phyloP scores from a whole-genome alignment of 2,797 vertebrate genomes.

The Astyanax mexicanus region DNA sequence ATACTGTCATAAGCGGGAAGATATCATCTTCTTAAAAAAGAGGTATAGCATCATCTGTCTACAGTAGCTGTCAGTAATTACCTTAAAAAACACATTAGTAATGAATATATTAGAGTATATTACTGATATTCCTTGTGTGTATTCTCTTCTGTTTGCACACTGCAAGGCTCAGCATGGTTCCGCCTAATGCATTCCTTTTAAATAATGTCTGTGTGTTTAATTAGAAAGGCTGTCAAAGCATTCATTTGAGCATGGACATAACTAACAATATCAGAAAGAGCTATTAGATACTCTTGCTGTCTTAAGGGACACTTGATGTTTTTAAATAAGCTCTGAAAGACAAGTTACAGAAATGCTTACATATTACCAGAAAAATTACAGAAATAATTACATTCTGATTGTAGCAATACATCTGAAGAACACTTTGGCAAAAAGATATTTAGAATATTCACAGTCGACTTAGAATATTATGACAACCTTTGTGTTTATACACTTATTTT shows the following conservation, averaged over 20 bases:
- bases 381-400: no score
- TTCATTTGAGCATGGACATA: slow-evolving; percentile 28
- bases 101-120: slow-evolving; percentile 12
- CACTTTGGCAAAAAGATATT: no score
- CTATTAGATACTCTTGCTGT: background rate
- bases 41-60: slow-evolving; percentile 26
- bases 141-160: slow-evolving; percentile 4
- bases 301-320: background rate
- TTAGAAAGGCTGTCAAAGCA: slow-evolving; percentile 26
- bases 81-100: slow-evolving; percentile 1
- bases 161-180: background rate
- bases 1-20: slow-evolving; percentile 1
- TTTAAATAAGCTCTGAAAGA: background rate
- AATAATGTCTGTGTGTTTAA: slow-evolving; percentile 19
- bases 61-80: background rate
- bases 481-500: no score
- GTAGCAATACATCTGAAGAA: no score
- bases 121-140: background rate
- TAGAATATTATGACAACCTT: no score
- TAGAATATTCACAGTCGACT: no score
- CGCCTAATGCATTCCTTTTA: slow-evolving; percentile 9
- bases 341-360: no score
- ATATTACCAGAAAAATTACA: no score
- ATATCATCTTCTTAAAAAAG: slow-evolving; percentile 6
- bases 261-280: slow-evolving; percentile 14